Base-by-base conservation (phyloP, 1,140 invertebrate genomes). In the Andrena cerasifolii region DNA sequence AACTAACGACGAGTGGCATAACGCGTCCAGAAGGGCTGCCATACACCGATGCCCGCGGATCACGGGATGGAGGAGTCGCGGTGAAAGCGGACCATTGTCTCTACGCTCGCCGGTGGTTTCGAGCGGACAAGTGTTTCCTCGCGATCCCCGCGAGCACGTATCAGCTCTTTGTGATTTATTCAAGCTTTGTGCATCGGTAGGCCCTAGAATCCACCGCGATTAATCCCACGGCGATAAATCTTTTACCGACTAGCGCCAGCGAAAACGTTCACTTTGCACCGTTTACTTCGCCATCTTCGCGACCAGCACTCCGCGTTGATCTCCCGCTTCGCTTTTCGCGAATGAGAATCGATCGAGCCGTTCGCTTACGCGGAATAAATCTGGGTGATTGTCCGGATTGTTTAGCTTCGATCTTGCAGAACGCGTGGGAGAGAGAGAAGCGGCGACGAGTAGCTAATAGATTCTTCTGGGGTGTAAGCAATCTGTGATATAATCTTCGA, bases 1-100 rank as follows among this genome's bases (percentile, higher is more conserved):
- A 67, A 67, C 65, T 67, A 67, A 67, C 65, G 65, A 67, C 47
- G 28, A 40, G 58, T 61, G 58, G 58, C 58, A 61, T 61, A 61
- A 61, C 58, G 58, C 58, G 58, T 40, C 58, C 58, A 61, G 33
- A 40, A 61, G 24, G 58, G 58, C 26, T 21, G 21, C 2, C n/a
- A 33, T n/a, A n/a, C 21, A 21, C 43, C 28, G 47, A 24, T 2
- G 1, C 26, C 31, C 7, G 6, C 21, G n/a, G 65, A 63, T n/a
- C 18, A 16, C 8, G 28, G 18, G 24, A 3, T 21, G 16, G n/a
- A 47, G 33, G 33, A 51, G 47, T 40, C 21, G 8, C 18, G 65
- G 65, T 67, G 65, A 67, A 67, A 67, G 65, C 65, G 47, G 58
- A 51, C 65, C 65, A 67, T 67, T 67, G 65, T 67, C 65, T 49